A percentile compares a stretch with the other conserved stretches of the same genome.
Evolutionary conservation across 2,888 invertebrate genomes (phyloP).

Genomic region (Cerastoderma edule): DNA sequence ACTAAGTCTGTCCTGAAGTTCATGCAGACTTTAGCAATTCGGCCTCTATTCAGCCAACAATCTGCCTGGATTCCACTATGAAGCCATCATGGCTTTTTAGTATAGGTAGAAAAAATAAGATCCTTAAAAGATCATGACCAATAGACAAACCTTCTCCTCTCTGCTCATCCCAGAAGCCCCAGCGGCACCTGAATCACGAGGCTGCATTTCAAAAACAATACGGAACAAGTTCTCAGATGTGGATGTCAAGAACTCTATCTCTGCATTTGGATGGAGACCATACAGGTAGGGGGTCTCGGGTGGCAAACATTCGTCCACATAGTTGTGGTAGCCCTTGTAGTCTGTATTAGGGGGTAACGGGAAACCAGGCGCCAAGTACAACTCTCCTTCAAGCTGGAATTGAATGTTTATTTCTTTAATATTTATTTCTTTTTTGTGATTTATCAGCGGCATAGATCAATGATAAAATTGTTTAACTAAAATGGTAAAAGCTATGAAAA

Average conservation of each 20-base stretch:
- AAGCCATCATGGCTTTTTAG: too few species aligned
- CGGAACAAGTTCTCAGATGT: constrained; percentile 96
- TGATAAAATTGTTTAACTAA: too few species aligned
- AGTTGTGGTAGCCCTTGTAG: constrained; percentile 94
- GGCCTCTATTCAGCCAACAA: too few species aligned
- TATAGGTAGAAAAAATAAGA: too few species aligned
- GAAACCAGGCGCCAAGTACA: constrained; percentile 96
- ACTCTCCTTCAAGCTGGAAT: constrained; percentile 94
- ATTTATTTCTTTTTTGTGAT: too few species aligned
- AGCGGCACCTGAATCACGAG: constrained; percentile 93
- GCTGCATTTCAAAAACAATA: constrained; percentile 98
- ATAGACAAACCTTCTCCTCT: constrained; percentile 90
- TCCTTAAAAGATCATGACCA: too few species aligned
- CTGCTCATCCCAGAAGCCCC: constrained; percentile 94
- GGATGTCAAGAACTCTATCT: constrained; percentile 96
- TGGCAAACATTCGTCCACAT: constrained; percentile 96
- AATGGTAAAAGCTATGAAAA: too few species aligned
- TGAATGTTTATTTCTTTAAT: too few species aligned
- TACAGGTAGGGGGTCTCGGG: constrained; percentile 96
- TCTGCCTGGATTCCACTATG: too few species aligned
- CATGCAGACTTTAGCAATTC: too few species aligned
- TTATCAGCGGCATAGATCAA: too few species aligned
- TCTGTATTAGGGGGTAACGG: constrained; percentile 96
- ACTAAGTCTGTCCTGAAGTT: too few species aligned
- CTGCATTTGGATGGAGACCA: constrained; percentile 97